A percentile compares a stretch with the other conserved stretches of the same genome.
These are phyloP conservation scores for Atethmia centrago DNA, from an alignment of 2,888 invertebrate species.

Conservation along the genomic window DNA sequence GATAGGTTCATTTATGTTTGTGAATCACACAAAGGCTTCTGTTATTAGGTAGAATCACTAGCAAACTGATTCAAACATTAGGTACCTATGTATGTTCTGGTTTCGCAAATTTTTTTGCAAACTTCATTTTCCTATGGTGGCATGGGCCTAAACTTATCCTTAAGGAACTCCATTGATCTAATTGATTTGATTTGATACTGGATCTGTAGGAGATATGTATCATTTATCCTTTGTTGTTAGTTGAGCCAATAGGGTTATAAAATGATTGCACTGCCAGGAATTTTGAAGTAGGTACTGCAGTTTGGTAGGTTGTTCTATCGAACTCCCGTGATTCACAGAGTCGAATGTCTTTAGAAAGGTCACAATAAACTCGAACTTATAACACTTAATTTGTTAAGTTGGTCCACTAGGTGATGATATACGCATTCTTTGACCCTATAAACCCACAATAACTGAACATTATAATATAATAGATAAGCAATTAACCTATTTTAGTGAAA, in stretches of 20 bases:
- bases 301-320: neutral
- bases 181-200: too few species aligned
- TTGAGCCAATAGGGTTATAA: neutral
- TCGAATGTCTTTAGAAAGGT: neutral
- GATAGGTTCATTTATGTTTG: conserved; percentile 12
- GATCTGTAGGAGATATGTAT: too few species aligned
- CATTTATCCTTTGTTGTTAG: too few species aligned
- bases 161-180: conserved; percentile 11
- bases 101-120: neutral
- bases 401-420: neutral
- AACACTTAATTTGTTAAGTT: neutral
- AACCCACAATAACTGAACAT: neutral
- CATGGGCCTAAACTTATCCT: neutral
- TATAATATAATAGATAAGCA: conserved; percentile 39
- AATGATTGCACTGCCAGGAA: neutral
- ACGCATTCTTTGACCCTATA: neutral
- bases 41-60: neutral
- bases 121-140: neutral
- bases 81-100: neutral
- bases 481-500: conserved; percentile 77
- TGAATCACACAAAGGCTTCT: conserved; percentile 26
- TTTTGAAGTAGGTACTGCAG: neutral
- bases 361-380: neutral
- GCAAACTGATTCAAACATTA: neutral
- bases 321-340: neutral